phyloP scores from a whole-genome alignment of 2,888 invertebrate species.

The Parelbella ahira region DNA sequence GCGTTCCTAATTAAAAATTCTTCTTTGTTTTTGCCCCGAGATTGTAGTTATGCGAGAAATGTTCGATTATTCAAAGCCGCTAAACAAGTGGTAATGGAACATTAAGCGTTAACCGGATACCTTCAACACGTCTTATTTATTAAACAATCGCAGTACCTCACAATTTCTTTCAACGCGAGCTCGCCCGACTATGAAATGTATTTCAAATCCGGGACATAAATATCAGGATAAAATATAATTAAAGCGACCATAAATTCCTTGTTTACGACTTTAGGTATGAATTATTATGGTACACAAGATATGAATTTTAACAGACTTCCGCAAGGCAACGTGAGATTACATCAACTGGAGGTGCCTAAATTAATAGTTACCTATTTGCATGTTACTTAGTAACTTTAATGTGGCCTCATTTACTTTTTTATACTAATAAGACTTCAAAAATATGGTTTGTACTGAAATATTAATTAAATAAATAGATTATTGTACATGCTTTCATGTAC shows the following conservation, averaged over 20 bases:
- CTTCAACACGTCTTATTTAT: constrained; percentile 54
- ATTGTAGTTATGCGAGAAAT: constrained; percentile 59
- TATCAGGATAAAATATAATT: constrained; percentile 16
- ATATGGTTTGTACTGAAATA: too few relatives aligned
- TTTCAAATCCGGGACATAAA: constrained; percentile 11
- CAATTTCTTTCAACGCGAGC: constrained; percentile 3
- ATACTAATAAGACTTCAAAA: too few relatives aligned
- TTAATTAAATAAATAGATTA: too few relatives aligned
- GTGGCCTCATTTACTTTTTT: too few relatives aligned
- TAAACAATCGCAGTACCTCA: constrained; percentile 32
- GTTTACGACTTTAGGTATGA: constrained; percentile 21
- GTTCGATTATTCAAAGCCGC: constrained; percentile 61
- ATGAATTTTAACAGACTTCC: constrained; percentile 24
- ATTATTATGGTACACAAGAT: constrained; percentile 20
- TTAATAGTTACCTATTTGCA: too few relatives aligned
- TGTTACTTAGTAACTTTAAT: too few relatives aligned
- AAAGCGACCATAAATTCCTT: constrained; percentile 17
- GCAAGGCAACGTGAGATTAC: constrained; percentile 18
- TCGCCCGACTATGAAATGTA: constrained; percentile 2
- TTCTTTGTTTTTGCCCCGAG: constrained; percentile 59
- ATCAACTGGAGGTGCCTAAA: constrained; percentile 11
- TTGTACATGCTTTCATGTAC: too few relatives aligned
- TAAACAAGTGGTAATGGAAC: constrained; percentile 40
- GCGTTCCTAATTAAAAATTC: constrained; percentile 71
- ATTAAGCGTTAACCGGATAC: constrained; percentile 39